Base-by-base conservation (phyloP, 2,113 vertebrate species). In the Pholis gunnellus region DNA sequence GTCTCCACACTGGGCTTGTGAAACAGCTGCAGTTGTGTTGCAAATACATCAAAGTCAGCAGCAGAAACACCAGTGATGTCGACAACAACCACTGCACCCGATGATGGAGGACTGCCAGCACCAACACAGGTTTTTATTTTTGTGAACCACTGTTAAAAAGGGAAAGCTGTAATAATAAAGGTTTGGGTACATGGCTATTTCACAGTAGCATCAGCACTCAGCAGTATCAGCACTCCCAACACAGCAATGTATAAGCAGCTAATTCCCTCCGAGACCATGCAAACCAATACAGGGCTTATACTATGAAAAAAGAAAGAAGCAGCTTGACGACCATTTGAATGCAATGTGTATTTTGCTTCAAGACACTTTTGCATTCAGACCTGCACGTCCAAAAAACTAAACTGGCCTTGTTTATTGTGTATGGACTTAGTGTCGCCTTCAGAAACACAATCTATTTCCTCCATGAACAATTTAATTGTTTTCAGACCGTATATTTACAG, bases 221-320 rank as follows among this genome's bases (percentile, higher is more conserved):
- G 9, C 13, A 63, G 64, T 7, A 73, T 27, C n/a, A 69, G 20
- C 18, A 3, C 64, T 74, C 44, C 67, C 46, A 64, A 77, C 52
- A 50, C 72, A 69, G 60, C 44, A 46, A 79, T 52, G 56, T 10
- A 17, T 11, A 4, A 60, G 72, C 64, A 66, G 50, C n/a, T 56
- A 42, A 78, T 77, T 72, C 22, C 38, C 34, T 61, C 29, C 18
- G 34, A 56, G 54, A 65, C 82, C 54, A 88, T 71, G 17, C 29
- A 9, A 25, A 68, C 34, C 11, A 72, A 38, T 40, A 20, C 79
- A 70, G 15, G 48, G 44, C 46, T 52, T 60, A 17, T 31, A n/a
- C 40, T 71, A n/a, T 2, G 8, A 72, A 36, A 9, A 9, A 17
- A 46, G 4, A 20, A 60, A 14, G 10, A 59, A 29, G 44, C 27